phyloP scores from a whole-genome alignment of 2,888 invertebrate genomes.

The Aplocera efformata region DNA sequence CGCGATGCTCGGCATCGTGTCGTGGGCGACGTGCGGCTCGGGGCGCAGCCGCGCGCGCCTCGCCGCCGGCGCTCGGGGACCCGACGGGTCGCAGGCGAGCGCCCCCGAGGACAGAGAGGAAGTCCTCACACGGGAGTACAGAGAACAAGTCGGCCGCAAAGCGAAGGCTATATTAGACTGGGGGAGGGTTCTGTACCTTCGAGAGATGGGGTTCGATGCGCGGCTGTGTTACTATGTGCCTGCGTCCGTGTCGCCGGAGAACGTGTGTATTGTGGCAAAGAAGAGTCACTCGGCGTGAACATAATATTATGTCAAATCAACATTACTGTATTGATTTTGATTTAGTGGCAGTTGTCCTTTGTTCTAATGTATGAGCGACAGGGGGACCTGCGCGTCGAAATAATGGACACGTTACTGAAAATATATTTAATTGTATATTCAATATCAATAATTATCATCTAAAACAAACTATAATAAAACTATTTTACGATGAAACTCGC shows the following conservation, averaged over 20 bases:
- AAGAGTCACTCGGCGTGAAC: conserved; percentile 27
- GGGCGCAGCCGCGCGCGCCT: conserved; percentile 81
- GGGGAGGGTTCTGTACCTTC: conserved; percentile 84
- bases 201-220: conserved; percentile 79
- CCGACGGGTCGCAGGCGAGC: too few species aligned
- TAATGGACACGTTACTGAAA: too few species aligned
- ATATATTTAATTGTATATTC: conserved; percentile 50
- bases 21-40: conserved; percentile 93
- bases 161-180: conserved; percentile 90
- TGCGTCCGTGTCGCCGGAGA: conserved; percentile 85
- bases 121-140: not conserved
- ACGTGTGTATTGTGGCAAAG: conserved; percentile 86
- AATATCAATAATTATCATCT: conserved; percentile 61
- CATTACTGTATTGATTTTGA: too few species aligned
- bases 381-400: too few species aligned
- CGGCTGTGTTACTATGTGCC: conserved; percentile 84
- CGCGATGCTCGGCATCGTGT: conserved; percentile 89
- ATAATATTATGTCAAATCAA: too few species aligned
- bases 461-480: conserved; percentile 49
- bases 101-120: too few species aligned
- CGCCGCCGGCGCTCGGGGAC: conserved; percentile 78
- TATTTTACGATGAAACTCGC: conserved; percentile 39
- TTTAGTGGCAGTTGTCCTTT: too few species aligned
- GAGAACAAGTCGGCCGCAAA: conserved; percentile 81
- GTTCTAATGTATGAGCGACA: too few species aligned